Percentiles rank a stretch among this genome's conserved stretches.
Conservation (phyloP, 2,797 vertebrate genomes). For the Coccyzus lansbergi region DNA sequence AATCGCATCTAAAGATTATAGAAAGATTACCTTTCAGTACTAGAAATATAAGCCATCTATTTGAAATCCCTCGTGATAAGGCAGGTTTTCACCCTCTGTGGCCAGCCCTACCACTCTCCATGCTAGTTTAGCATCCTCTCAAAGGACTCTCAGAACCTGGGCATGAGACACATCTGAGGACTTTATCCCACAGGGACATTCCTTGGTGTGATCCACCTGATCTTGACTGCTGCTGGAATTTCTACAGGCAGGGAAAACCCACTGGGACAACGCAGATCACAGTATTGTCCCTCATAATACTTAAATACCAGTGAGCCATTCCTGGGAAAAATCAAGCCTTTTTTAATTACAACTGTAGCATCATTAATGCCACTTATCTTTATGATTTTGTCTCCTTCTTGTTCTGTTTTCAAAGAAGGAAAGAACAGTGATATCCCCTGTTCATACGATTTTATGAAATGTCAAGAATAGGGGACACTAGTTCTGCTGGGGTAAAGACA, state of each 20-base stretch:
- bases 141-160: rapidly evolving
- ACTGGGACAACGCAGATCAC: not conserved
- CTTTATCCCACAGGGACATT: not conserved
- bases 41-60: not conserved
- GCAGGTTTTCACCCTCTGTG: not conserved
- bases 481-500: not conserved
- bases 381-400: conserved; percentile 3
- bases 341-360: not conserved
- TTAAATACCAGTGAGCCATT: not conserved
- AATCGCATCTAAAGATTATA: not conserved
- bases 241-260: not conserved
- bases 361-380: not conserved
- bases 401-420: conserved; percentile 40
- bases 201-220: not conserved
- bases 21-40: not conserved
- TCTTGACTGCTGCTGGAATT: not conserved
- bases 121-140: not conserved
- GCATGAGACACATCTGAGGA: not conserved
- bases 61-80: not conserved
- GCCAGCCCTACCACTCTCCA: not conserved
- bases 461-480: not conserved
- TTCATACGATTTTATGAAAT: not conserved
- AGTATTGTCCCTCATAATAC: not conserved
- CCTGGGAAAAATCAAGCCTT: not conserved
- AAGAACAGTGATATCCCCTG: not conserved